Evolutionary conservation across 2,888 invertebrate species (phyloP).

Genomic region (Scotopteryx bipunctaria): DNA sequence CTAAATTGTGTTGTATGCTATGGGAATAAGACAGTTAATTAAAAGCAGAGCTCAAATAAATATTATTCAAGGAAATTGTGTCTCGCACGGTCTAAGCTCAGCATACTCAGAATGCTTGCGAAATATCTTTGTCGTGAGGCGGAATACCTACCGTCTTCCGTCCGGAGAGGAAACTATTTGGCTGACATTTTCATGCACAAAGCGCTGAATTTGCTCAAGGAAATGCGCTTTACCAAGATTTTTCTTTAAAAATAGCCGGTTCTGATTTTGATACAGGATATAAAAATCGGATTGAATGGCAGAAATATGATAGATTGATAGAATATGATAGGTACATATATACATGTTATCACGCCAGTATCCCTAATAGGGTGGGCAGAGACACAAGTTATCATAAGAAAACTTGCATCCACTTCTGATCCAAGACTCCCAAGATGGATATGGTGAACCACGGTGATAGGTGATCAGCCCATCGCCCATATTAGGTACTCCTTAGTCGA

Average conservation of each 20-base stretch:
- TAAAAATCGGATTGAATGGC: too few relatives aligned
- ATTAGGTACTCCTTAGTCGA: too few relatives aligned
- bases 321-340: too few relatives aligned
- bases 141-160: constrained; percentile 20
- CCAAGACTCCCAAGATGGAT: too few relatives aligned
- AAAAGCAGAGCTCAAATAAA: neutral
- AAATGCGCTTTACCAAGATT: constrained; percentile 15
- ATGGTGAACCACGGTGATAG: too few relatives aligned
- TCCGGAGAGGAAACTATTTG: constrained; percentile 28
- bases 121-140: constrained; percentile 24
- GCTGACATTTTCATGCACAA: constrained; percentile 27
- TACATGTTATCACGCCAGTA: too few relatives aligned
- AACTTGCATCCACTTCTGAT: too few relatives aligned
- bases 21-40: constrained; percentile 3
- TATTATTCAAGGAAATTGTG: constrained; percentile 13
- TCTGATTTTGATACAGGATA: neutral
- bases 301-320: too few relatives aligned
- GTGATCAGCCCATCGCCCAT: too few relatives aligned
- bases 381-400: too few relatives aligned
- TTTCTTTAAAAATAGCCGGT: neutral
- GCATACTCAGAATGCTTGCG: constrained; percentile 16
- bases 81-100: constrained; percentile 5
- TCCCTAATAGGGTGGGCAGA: too few relatives aligned
- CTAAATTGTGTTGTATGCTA: constrained; percentile 8
- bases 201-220: constrained; percentile 13